Evolutionary conservation across 2,797 vertebrate genomes (phyloP).

Genomic region (Melopsittacus undulatus): DNA sequence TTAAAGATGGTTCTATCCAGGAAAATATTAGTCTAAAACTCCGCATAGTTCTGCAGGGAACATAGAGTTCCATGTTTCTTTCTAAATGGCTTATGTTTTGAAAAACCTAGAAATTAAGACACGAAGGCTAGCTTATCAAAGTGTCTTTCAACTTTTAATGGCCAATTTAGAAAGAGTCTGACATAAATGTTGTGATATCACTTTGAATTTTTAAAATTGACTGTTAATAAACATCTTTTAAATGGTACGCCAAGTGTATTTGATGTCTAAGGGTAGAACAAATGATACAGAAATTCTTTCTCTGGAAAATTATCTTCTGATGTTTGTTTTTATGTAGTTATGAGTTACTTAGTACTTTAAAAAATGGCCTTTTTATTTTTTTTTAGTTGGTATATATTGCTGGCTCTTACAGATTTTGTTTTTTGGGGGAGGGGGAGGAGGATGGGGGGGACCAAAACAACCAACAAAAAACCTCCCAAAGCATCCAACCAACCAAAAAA

Average conservation of each 20-base stretch:
- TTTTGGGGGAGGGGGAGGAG: background rate
- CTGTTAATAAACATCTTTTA: background rate
- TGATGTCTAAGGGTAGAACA: background rate
- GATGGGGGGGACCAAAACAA: background rate
- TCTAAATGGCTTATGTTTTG: background rate
- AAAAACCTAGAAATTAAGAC: background rate
- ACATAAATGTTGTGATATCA: background rate
- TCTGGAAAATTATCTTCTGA: background rate
- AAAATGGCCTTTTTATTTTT: background rate
- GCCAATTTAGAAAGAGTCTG: background rate
- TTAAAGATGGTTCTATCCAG: background rate
- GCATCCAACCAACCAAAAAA: background rate
- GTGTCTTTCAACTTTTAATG: background rate
- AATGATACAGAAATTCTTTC: background rate
- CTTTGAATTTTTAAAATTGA: background rate
- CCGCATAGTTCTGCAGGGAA: background rate
- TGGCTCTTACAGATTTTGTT: background rate
- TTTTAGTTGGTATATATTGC: background rate
- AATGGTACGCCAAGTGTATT: background rate
- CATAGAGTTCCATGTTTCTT: background rate
- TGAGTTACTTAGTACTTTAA: background rate
- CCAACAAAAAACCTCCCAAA: background rate
- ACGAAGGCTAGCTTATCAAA: background rate
- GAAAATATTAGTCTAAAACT: background rate
- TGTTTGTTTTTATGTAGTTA: background rate